These are phyloP conservation scores for Agonopterix alstromeriana DNA, from an alignment of 2,888 invertebrate species.

Conservation along the genomic window DNA sequence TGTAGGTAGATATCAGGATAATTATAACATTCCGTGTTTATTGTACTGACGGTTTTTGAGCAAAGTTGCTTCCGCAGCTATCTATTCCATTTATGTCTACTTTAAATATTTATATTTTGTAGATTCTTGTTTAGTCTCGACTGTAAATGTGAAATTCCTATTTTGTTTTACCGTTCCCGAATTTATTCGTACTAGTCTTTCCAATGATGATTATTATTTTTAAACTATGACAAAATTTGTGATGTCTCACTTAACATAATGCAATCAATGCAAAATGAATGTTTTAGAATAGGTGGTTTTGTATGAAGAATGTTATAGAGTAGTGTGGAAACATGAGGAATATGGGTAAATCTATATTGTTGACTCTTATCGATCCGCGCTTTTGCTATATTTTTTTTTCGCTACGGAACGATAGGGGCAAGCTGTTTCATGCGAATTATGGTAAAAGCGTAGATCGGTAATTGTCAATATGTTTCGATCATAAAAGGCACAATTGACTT, in stretches of 20 bases:
- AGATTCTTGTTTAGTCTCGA: background rate
- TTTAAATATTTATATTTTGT: no score
- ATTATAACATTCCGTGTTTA: slow-evolving; percentile 26
- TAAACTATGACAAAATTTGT: background rate
- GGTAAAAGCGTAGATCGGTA: no score
- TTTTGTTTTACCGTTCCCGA: slow-evolving; percentile 16
- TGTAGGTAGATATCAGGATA: slow-evolving; percentile 31
- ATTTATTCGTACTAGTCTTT: slow-evolving; percentile 30
- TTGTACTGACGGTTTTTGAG: background rate
- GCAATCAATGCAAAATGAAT: background rate
- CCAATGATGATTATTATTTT: background rate
- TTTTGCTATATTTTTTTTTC: no score
- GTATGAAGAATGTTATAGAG: background rate
- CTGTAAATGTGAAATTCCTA: slow-evolving; percentile 2
- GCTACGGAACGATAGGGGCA: no score
- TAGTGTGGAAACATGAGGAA: no score
- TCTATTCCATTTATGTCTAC: background rate
- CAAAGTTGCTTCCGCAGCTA: background rate
- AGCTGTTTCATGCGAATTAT: no score
- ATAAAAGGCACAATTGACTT: background rate
- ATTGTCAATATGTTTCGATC: no score
- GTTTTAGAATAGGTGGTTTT: background rate
- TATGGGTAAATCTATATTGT: no score
- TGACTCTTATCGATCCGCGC: no score
- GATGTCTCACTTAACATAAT: background rate